Conservation (phyloP, 2,113 vertebrate species). For the Daboia siamensis region DNA sequence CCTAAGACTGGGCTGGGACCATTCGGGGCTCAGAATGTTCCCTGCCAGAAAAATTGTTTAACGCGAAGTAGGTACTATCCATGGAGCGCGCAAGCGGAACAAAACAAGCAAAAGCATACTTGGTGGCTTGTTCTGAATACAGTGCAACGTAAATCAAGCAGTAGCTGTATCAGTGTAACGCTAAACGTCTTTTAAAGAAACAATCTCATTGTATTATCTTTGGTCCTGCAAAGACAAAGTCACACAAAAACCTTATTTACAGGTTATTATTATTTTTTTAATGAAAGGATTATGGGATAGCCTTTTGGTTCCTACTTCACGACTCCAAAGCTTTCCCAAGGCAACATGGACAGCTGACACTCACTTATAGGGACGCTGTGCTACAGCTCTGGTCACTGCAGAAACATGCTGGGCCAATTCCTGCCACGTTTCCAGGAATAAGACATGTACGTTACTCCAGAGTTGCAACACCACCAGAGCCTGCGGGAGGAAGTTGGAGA, state of each 20-base stretch:
- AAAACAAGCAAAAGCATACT: neutral
- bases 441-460: constrained; percentile 54
- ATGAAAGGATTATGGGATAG: neutral
- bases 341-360: neutral
- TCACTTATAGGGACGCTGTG: constrained; percentile 73
- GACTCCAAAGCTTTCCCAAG: neutral
- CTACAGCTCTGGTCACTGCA: constrained; percentile 73
- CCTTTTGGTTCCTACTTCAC: neutral
- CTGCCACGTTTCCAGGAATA: constrained; percentile 70
- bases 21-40: neutral
- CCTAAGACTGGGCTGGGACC: neutral
- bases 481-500: constrained; percentile 40
- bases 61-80: neutral
- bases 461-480: constrained; percentile 77
- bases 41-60: neutral
- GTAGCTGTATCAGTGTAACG: neutral
- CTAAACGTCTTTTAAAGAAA: neutral
- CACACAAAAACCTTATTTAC: neutral
- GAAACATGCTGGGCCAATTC: constrained; percentile 75
- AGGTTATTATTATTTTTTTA: too few relatives aligned
- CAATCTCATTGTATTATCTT: neutral
- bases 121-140: neutral
- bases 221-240: neutral
- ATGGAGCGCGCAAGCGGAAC: neutral
- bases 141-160: neutral